A percentile compares a stretch with the other conserved stretches of the same genome.
These are phyloP conservation scores for Onychomys arenicola DNA, from an alignment of 2,797 vertebrate species.

Conservation along the genomic window DNA sequence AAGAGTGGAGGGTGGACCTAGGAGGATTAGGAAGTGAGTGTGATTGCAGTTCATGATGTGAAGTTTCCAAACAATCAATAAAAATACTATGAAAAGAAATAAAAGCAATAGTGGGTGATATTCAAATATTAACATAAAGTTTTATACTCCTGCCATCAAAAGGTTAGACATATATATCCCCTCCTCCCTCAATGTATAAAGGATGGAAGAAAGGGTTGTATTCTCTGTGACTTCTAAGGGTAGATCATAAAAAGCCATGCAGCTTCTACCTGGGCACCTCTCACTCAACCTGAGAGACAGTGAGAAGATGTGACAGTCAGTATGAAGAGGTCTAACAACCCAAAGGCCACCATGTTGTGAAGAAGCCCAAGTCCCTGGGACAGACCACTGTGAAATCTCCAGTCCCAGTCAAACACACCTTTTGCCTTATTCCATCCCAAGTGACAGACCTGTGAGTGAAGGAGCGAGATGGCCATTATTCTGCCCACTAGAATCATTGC, in stretches of 20 bases:
- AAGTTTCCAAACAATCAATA: neutral
- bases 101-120: neutral
- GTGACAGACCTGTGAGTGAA: neutral
- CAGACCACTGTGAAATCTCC: accelerated
- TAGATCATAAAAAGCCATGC: neutral
- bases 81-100: neutral
- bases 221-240: neutral
- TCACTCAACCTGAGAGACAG: neutral
- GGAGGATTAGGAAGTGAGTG: neutral
- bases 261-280: neutral
- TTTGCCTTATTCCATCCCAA: neutral
- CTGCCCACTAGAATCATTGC: neutral
- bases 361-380: neutral
- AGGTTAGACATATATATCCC: neutral
- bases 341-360: neutral
- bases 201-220: neutral
- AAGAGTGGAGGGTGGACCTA: neutral
- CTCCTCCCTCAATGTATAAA: neutral
- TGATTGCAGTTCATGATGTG: neutral
- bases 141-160: neutral
- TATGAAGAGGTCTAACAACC: neutral
- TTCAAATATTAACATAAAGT: neutral
- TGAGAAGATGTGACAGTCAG: neutral
- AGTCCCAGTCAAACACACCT: neutral
- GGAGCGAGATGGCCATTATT: neutral